These are phyloP conservation scores for Polydrusus tereticollis DNA, from an alignment of 2,888 invertebrate species.

Conservation along the genomic window DNA sequence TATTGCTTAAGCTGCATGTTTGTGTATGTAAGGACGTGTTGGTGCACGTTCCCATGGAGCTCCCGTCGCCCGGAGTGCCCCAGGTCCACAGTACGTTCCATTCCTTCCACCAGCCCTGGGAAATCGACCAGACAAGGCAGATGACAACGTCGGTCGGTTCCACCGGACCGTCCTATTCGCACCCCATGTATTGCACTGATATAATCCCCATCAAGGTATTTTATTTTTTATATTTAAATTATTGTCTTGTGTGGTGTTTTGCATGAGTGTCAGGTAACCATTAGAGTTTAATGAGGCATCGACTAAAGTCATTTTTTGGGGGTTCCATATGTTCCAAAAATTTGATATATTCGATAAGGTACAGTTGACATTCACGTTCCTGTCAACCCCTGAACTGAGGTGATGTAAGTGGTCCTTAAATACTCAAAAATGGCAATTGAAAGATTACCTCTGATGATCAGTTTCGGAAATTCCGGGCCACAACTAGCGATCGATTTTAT, in stretches of 20 bases:
- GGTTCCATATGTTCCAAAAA: no score
- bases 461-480: no score
- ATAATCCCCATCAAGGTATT: conserved; percentile 72
- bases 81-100: conserved; percentile 70
- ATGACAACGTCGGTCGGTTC: conserved; percentile 58
- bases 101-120: conserved; percentile 79
- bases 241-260: conserved; percentile 13
- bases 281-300: neutral
- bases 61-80: conserved; percentile 65
- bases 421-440: no score
- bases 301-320: no score
- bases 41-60: conserved; percentile 68
- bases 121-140: conserved; percentile 74
- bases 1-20: conserved; percentile 66
- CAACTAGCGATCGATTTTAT: no score
- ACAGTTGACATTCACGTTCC: no score
- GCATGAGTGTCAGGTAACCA: neutral
- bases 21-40: conserved; percentile 69
- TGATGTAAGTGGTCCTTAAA: no score
- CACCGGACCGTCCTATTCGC: conserved; percentile 58
- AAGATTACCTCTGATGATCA: no score
- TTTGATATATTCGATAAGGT: no score
- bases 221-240: neutral
- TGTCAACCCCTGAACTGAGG: no score
- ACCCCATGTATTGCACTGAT: conserved; percentile 67